Evolutionary conservation across 2,113 vertebrate genomes (phyloP).

Genomic region (Chroicocephalus ridibundus): DNA sequence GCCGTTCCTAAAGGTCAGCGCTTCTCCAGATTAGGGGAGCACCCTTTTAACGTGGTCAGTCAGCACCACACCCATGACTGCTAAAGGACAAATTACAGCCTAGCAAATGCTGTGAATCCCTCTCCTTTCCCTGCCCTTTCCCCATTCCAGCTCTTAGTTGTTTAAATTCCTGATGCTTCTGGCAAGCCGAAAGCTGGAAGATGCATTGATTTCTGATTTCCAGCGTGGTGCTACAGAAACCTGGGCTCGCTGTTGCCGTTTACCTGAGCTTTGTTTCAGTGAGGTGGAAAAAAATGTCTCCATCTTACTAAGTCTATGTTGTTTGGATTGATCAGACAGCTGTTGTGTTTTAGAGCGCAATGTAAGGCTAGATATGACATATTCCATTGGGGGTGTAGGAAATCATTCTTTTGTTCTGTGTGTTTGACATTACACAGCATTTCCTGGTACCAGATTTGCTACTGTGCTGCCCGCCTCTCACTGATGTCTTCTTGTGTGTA

Average conservation of each 20-base stretch:
- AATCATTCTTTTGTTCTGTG: constrained; percentile 19
- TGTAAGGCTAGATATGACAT: neutral
- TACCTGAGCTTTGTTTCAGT: neutral
- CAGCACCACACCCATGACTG: neutral
- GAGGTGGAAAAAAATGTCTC: neutral
- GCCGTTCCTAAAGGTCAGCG: neutral
- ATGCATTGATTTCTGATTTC: neutral
- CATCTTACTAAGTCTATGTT: neutral
- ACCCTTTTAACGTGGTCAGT: neutral
- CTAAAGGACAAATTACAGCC: neutral
- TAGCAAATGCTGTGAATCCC: neutral
- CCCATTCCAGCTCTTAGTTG: neutral
- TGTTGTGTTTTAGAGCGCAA: neutral
- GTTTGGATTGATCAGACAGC: neutral
- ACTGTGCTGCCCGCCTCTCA: constrained; percentile 15
- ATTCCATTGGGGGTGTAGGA: neutral
- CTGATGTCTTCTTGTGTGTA: neutral
- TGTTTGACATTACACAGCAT: constrained; percentile 12
- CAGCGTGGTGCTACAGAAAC: neutral
- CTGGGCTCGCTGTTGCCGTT: neutral
- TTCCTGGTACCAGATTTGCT: constrained; percentile 41
- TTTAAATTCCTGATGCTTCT: neutral
- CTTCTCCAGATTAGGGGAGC: neutral
- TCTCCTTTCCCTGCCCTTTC: neutral
- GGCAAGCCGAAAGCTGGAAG: neutral